Evolutionary conservation across 2,888 invertebrate genomes (phyloP), one percentile per base, ranked within the genome.

Genomic region (Hecatera dysodea): DNA sequence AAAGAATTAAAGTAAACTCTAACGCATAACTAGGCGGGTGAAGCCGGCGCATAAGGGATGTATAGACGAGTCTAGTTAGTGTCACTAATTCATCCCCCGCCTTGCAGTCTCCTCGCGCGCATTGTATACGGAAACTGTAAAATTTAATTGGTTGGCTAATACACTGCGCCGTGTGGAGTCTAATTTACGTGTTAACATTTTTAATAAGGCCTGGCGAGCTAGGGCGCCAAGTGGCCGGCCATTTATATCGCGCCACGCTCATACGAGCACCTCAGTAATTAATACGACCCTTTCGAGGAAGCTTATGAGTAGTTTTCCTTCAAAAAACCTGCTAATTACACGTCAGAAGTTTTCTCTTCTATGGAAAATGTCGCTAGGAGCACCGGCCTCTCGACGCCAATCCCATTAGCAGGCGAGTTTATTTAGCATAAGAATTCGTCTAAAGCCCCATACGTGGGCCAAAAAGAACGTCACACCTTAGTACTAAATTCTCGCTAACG

Each of bases 111-210:
- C 88, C 89, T 90, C 87, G 89, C 88, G 72, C 84, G 82, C 84
- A 93, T 94, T 94, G 93, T 93, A 86, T 87, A 84, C 82, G 84
- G 88, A 86, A 90, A 89, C 92, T 92, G 91, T 92, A 91, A 93
- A 93, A 93, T 95, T 95, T 94, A 95, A 95, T 95, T 95, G 95
- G 95, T 92, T 93, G 90, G 94, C 94, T 95, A 95, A 95, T 95
- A 94, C 94, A 92, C 89, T 80, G 87, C 90, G 85, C 87, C 90
- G 90, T 88, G 90, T 87, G 80, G 87, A 91, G 93, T 95, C 95
- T 95, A 95, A 95, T 95, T 95, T 95, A 94, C 95, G 94, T 93
- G 95, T 95, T 95, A 94, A 94, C 94, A 93, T 94, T 95, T 95
- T 95, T 95, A 95, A 95, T 95, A 96, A 95, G 95, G 94, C 94